Conservation (phyloP, 2,797 vertebrate genomes). For the Crax fasciolata region DNA sequence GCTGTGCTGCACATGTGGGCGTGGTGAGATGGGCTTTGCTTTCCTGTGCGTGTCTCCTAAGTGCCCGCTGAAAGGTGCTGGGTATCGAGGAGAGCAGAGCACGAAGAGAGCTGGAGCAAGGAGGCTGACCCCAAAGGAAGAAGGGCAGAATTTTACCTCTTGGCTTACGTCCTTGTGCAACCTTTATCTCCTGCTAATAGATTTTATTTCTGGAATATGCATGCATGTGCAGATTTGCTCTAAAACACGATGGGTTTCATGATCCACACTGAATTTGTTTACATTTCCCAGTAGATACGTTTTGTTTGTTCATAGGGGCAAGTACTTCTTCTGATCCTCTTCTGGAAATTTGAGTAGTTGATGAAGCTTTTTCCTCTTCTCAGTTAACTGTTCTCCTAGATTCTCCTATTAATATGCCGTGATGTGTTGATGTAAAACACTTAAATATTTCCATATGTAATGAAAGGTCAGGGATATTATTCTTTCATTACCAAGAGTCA, state of each 20-base stretch:
- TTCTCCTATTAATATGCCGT: conserved; percentile 65
- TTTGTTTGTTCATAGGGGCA: conserved; percentile 62
- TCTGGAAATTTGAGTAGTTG: conserved; percentile 55
- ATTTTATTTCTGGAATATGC: conserved; percentile 65
- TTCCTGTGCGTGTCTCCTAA: not conserved
- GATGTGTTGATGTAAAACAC: conserved; percentile 74
- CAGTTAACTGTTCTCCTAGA: conserved; percentile 45
- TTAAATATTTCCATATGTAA: conserved; percentile 78
- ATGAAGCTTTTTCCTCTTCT: conserved; percentile 62
- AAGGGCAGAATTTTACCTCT: conserved; percentile 9
- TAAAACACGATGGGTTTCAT: conserved; percentile 49
- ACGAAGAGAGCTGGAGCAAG: not conserved
- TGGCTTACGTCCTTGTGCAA: conserved; percentile 28
- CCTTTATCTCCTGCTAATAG: conserved; percentile 62
- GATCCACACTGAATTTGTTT: conserved; percentile 61
- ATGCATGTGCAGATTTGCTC: conserved; percentile 37
- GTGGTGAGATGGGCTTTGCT: not conserved
- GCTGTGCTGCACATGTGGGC: conserved; percentile 58
- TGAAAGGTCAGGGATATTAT: conserved; percentile 74
- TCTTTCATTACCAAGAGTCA: conserved; percentile 70
- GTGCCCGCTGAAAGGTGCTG: not conserved
- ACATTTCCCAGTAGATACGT: conserved; percentile 50
- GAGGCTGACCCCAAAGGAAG: not conserved
- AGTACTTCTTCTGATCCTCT: conserved; percentile 66
- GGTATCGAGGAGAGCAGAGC: not conserved